Percentiles rank a stretch among this genome's conserved stretches.
Evolutionary conservation across 2,888 invertebrate genomes (phyloP).

Genomic region (Cataglyphis albicans): DNA sequence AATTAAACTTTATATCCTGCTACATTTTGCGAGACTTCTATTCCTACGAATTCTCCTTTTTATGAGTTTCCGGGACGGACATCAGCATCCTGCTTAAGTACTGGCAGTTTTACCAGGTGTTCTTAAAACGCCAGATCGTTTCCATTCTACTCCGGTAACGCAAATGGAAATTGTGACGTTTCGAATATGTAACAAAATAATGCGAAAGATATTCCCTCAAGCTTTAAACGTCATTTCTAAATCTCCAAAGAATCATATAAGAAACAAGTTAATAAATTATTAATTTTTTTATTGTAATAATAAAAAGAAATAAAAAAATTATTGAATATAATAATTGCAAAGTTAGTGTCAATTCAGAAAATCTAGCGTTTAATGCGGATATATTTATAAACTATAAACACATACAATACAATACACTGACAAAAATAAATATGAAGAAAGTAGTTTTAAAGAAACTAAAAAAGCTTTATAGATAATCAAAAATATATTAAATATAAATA

Average conservation of each 20-base stretch:
- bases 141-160: conserved; percentile 15
- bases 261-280: neutral
- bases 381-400: neutral
- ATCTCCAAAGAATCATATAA: neutral
- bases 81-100: conserved; percentile 42
- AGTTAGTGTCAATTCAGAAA: neutral
- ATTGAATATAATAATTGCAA: neutral
- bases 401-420: neutral
- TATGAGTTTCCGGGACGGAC: conserved; percentile 51
- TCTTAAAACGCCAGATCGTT: conserved; percentile 34
- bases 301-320: neutral
- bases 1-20: conserved; percentile 62
- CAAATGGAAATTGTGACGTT: conserved; percentile 18
- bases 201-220: neutral
- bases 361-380: neutral
- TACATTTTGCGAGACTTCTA: conserved; percentile 46
- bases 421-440: neutral
- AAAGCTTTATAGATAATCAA: neutral
- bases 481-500: neutral
- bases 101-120: conserved; percentile 38
- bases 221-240: neutral
- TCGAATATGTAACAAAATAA: conserved; percentile 1
- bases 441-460: neutral
- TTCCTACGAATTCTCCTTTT: conserved; percentile 33
- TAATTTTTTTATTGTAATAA: neutral